Percentiles rank a stretch among this genome's conserved stretches.
phyloP scores from a whole-genome alignment of 2,113 vertebrate species.

The Leucosticte australis region DNA sequence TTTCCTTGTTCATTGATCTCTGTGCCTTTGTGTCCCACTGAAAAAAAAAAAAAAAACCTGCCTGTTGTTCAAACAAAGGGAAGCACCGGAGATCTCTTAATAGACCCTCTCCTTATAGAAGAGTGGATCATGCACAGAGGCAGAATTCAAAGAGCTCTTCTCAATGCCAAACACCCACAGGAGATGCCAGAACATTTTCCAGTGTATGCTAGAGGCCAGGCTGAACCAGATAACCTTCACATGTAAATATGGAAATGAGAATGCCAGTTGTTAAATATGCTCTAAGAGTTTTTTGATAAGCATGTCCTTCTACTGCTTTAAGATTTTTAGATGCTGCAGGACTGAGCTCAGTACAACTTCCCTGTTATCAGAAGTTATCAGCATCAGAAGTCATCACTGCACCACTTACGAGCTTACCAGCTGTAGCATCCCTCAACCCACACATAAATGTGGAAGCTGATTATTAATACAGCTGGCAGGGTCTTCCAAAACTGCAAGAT shows the following conservation, averaged over 20 bases:
- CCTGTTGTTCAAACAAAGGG: slow-evolving; percentile 19
- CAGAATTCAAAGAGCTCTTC: background rate
- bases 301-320: background rate
- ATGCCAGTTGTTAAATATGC: background rate
- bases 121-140: background rate
- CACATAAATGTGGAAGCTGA: background rate
- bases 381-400: background rate
- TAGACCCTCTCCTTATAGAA: background rate
- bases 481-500: background rate
- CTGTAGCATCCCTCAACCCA: slow-evolving; percentile 29
- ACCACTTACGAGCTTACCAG: background rate
- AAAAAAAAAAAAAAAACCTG: background rate
- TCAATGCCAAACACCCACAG: background rate
- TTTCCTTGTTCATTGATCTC: background rate
- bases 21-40: background rate
- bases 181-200: background rate
- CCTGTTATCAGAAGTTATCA: background rate
- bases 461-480: background rate
- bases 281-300: background rate
- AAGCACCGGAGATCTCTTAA: background rate
- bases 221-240: background rate
- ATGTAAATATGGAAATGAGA: background rate
- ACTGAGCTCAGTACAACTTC: background rate
- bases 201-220: background rate
- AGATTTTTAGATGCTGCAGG: background rate